phyloP scores from a whole-genome alignment of 35 echinoderm and acorn worm genomes.

The Diadema setosum region DNA sequence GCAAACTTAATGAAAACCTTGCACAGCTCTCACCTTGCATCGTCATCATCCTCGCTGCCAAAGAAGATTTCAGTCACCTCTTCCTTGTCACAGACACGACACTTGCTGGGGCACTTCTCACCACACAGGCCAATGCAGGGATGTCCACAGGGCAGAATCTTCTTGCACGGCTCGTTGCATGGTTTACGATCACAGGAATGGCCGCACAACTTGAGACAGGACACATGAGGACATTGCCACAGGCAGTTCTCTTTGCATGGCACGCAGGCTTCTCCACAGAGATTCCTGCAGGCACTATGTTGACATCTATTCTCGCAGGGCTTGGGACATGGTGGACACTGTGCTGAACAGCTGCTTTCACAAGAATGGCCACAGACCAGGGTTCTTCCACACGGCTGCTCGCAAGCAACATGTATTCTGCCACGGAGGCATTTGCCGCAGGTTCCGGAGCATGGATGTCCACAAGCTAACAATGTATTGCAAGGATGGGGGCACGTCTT shows the following conservation, averaged over 20 bases:
- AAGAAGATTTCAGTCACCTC: constrained; percentile 81
- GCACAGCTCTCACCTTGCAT: constrained; percentile 6
- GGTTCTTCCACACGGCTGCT: constrained; percentile 35
- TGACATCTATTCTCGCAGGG: constrained; percentile 63
- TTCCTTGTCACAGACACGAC: constrained; percentile 45
- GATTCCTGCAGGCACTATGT: constrained; percentile 54
- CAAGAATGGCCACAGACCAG: constrained; percentile 88
- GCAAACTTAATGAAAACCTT: neutral
- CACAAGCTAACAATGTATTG: constrained; percentile 49
- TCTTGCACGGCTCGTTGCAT: constrained; percentile 45
- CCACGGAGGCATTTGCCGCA: constrained; percentile 48
- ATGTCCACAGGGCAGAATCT: constrained; percentile 24
- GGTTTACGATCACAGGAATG: neutral
- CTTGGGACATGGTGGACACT: constrained; percentile 83
- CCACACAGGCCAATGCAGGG: constrained; percentile 71
- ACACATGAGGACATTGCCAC: constrained; percentile 37
- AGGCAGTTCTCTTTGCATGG: constrained; percentile 44
- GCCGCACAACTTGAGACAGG: constrained; percentile 41
- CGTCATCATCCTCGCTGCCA: constrained; percentile 74
- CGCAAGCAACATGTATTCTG: constrained; percentile 56
- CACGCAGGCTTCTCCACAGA: constrained; percentile 60
- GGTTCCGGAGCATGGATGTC: constrained; percentile 50
- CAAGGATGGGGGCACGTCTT: constrained; percentile 54
- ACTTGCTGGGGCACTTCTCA: constrained; percentile 59
- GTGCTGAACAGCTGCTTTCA: constrained; percentile 40